Percentiles rank a stretch among this genome's conserved stretches.
phyloP scores from a whole-genome alignment of 92 coral and sea anemone genomes.

The Porites cylindrica region DNA sequence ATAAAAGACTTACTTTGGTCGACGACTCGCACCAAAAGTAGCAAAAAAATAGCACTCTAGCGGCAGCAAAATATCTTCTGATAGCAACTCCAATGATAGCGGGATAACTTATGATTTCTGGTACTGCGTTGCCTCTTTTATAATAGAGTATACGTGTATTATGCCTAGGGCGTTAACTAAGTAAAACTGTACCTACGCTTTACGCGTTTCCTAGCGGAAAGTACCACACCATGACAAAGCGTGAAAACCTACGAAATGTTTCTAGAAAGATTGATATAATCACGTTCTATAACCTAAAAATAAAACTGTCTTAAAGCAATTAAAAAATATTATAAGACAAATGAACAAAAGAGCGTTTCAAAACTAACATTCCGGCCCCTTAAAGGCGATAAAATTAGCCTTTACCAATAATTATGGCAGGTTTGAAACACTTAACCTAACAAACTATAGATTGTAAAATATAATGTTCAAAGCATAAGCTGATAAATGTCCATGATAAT shows the following conservation, averaged over 20 bases:
- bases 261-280: too few relatives aligned
- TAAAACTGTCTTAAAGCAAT: too few relatives aligned
- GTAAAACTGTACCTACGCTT: too few relatives aligned
- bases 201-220: too few relatives aligned
- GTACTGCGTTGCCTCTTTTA: too few relatives aligned
- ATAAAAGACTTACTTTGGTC: neutral
- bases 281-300: too few relatives aligned
- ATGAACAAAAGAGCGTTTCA: neutral
- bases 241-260: too few relatives aligned
- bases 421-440: constrained; percentile 18
- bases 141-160: too few relatives aligned
- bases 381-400: constrained; percentile 49
- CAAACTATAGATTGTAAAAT: neutral
- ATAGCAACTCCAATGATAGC: constrained; percentile 1
- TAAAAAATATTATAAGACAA: neutral
- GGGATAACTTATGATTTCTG: neutral
- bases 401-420: constrained; percentile 26
- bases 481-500: neutral
- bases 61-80: neutral
- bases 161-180: too few relatives aligned
- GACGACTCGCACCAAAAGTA: too few relatives aligned
- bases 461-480: neutral
- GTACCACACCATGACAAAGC: too few relatives aligned
- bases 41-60: too few relatives aligned
- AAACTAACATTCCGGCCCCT: constrained; percentile 41